Percentiles rank a stretch among this genome's conserved stretches.
Conservation (phyloP, 2,113 vertebrate genomes). For the Ciconia maguari region DNA sequence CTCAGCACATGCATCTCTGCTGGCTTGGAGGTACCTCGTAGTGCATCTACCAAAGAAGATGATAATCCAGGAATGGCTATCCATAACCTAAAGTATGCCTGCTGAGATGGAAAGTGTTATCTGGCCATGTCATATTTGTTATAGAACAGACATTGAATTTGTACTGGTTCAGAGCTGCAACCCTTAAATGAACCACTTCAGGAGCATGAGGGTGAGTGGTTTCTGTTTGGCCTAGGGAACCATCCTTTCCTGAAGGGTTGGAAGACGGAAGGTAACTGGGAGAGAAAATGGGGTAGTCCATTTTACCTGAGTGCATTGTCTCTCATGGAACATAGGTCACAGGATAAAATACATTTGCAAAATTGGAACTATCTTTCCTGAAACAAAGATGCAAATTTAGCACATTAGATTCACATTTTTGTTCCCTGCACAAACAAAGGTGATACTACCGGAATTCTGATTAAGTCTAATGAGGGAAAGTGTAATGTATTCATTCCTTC, state of each 20-base stretch:
- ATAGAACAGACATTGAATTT: neutral
- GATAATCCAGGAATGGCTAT: neutral
- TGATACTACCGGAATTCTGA: conserved; percentile 22
- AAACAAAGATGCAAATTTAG: neutral
- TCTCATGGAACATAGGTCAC: neutral
- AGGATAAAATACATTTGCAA: neutral
- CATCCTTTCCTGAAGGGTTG: neutral
- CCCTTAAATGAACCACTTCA: neutral
- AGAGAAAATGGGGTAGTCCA: neutral
- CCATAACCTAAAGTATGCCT: neutral
- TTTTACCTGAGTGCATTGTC: neutral
- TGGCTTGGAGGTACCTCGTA: neutral
- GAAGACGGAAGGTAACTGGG: neutral
- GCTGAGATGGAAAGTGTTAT: neutral
- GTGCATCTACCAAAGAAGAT: neutral
- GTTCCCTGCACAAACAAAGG: conserved; percentile 14
- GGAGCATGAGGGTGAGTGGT: neutral
- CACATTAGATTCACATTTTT: neutral
- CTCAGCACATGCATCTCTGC: neutral
- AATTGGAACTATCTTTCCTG: neutral
- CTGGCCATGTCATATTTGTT: neutral
- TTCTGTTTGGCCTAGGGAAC: neutral
- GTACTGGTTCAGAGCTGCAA: neutral
- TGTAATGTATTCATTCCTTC: conserved; percentile 35
- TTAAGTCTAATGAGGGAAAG: conserved; percentile 10